Base-by-base conservation (phyloP, 2,113 vertebrate genomes). In the Mesocricetus auratus region DNA sequence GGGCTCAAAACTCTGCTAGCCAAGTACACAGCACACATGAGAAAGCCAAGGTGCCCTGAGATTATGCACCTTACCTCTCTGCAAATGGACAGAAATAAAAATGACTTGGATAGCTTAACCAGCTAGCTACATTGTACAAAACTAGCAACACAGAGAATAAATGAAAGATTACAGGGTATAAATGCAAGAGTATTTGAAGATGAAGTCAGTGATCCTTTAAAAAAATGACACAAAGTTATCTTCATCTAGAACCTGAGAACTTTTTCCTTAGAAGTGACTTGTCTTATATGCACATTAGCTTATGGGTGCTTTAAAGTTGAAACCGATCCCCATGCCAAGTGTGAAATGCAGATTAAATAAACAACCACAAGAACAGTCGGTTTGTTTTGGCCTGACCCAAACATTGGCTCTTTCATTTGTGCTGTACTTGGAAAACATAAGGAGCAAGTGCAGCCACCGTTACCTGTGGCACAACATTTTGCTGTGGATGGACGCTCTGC, bases 401-500 rank as follows among this genome's bases (percentile, higher is more conserved):
- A n/a, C 85, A 17, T 29, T 1, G 2, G 36, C 53, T 88, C 74
- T 9, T 77, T 87, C 64, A 39, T 71, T 96, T 22, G 7, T 17
- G 89, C 69, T 64, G 7, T 2, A 17, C 66, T 91, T 60, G 58
- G 78, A 77, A 91, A 91, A 45, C 86, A 47, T 79, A 60, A 62
- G 91, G 36, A 81, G 33, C 47, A 68, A 93, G 73, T 24, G 31
- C 13, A 26, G 45, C 62, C 22, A 1, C 62, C 64, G 60, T 89
- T 75, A 96, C 94, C 94, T 86, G 86, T 73, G 93, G 87, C 90
- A 90, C 91, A 91, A 88, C 21, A 42, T 56, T 93, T 87, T 5
- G 45, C 79, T 50, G 93, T 68, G 87, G 91, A n/a, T 64, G 83
- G 94, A 81, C 0, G 2, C 45, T 2, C 92, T 56, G 93, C 93